Conservation (phyloP, 2,797 vertebrate genomes). For the Thamnophis elegans region DNA sequence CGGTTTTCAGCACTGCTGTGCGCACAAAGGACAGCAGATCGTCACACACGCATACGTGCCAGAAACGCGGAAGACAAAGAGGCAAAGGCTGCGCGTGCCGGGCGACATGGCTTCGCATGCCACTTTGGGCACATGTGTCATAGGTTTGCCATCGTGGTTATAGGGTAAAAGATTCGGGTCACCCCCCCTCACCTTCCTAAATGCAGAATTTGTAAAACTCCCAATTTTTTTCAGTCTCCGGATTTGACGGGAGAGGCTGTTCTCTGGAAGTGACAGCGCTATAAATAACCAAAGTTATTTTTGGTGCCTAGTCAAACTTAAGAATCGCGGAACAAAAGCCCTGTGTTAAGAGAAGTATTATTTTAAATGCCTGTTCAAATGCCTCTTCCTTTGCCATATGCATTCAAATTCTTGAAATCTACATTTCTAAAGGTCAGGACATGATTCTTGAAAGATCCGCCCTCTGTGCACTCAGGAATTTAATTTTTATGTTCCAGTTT, state of each 20-base stretch:
- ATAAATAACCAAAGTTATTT: slow-evolving; percentile 12
- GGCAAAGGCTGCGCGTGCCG: too few relatives aligned
- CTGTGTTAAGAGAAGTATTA: not conserved
- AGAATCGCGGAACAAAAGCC: not conserved
- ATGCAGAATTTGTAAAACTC: not conserved
- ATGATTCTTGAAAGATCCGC: not conserved
- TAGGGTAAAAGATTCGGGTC: too few relatives aligned
- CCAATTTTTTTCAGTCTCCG: not conserved
- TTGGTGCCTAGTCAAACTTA: not conserved
- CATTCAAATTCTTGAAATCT: not conserved
- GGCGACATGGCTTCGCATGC: too few relatives aligned
- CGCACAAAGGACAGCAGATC: too few relatives aligned
- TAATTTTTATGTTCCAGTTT: not conserved
- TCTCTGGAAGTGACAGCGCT: not conserved
- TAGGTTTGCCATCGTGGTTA: too few relatives aligned
- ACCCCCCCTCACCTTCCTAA: not conserved
- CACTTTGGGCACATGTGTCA: too few relatives aligned
- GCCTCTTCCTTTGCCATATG: not conserved
- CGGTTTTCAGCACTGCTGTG: too few relatives aligned
- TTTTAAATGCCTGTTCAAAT: not conserved
- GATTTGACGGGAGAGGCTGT: not conserved
- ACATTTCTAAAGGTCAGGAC: not conserved
- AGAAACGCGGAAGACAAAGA: too few relatives aligned
- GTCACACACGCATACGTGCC: too few relatives aligned
- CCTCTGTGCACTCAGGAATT: not conserved